phyloP scores from a whole-genome alignment of 2,113 vertebrate genomes.

The Narcine bancroftii region DNA sequence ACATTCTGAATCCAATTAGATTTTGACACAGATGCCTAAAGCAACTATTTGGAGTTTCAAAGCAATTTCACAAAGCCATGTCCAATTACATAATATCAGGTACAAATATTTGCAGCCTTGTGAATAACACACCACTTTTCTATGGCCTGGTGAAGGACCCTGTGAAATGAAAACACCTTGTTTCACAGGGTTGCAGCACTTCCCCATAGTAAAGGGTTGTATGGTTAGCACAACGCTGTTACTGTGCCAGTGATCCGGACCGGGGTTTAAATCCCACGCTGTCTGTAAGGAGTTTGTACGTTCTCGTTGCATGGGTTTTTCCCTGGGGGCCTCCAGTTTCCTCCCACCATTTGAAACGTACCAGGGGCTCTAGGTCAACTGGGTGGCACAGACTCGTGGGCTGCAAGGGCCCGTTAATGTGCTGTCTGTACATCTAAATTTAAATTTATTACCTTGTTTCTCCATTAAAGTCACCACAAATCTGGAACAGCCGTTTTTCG shows the following conservation, averaged over 20 bases:
- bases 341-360: too few relatives aligned
- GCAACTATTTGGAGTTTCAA: neutral
- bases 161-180: neutral
- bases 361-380: too few relatives aligned
- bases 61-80: neutral
- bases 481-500: neutral
- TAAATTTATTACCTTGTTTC: neutral
- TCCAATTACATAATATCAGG: neutral
- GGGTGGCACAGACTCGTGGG: too few relatives aligned
- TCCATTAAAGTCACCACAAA: neutral
- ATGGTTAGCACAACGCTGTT: too few relatives aligned
- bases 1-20: neutral
- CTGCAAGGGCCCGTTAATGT: too few relatives aligned
- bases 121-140: neutral
- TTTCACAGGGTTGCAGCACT: neutral
- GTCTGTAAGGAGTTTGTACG: too few relatives aligned
- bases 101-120: neutral
- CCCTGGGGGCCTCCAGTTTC: too few relatives aligned
- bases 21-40: neutral
- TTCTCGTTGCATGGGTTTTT: too few relatives aligned
- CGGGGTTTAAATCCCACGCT: too few relatives aligned
- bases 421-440: too few relatives aligned
- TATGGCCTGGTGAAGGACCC: neutral
- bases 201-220: too few relatives aligned
- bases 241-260: too few relatives aligned